These are phyloP conservation scores for Neofelis nebulosa DNA, from an alignment of 2,113 vertebrate genomes.

Conservation along the genomic window DNA sequence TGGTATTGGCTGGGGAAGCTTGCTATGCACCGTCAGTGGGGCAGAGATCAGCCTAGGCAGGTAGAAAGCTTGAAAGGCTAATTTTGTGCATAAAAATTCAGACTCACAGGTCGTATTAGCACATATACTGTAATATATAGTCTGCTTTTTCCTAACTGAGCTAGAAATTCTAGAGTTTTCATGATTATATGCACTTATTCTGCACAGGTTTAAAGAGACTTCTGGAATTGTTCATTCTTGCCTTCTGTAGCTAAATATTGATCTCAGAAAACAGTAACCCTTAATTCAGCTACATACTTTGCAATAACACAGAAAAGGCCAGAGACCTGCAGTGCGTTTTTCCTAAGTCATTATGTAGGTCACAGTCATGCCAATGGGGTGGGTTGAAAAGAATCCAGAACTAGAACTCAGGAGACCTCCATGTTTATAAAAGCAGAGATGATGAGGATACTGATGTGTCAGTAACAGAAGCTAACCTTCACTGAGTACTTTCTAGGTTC, in stretches of 20 bases:
- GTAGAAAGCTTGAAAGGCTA: not conserved
- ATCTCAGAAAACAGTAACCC: not conserved
- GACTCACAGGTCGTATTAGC: not conserved
- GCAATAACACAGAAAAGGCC: not conserved
- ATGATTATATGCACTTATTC: not conserved
- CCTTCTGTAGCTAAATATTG: not conserved
- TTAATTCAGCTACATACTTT: not conserved
- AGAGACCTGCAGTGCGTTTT: not conserved
- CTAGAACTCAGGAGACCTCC: not conserved
- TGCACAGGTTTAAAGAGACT: not conserved
- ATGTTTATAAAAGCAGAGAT: accelerated
- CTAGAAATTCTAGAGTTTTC: not conserved
- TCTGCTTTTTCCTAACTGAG: not conserved
- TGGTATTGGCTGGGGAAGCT: not conserved
- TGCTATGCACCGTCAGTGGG: accelerated
- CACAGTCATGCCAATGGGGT: not conserved
- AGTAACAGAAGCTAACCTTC: not conserved
- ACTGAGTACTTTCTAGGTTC: not conserved
- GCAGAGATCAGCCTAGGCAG: not conserved
- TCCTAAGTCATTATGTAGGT: not conserved
- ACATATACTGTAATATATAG: accelerated
- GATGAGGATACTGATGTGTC: accelerated
- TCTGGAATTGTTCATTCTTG: not conserved
- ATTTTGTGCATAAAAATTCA: not conserved
- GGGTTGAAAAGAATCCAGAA: not conserved